A percentile compares a stretch with the other conserved stretches of the same genome.
These are phyloP conservation scores for Talpa occidentalis DNA, from an alignment of 2,113 vertebrate genomes.

Conservation along the genomic window DNA sequence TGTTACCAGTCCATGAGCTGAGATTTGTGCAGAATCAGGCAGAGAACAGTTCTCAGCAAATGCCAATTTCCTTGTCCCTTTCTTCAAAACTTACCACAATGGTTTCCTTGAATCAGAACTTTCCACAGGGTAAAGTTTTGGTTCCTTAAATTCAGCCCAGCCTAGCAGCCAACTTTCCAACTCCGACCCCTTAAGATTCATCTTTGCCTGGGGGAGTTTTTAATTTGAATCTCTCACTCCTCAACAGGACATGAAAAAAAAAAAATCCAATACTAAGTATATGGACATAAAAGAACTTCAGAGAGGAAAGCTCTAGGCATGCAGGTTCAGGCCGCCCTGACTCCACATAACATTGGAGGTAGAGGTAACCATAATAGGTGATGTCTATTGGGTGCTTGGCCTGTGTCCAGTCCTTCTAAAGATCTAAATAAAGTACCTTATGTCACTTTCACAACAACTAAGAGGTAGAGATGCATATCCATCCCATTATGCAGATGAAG, in stretches of 20 bases:
- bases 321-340: neutral
- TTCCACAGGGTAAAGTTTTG: neutral
- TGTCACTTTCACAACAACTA: neutral
- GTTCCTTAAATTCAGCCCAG: neutral
- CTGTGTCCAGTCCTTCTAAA: neutral
- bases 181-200: neutral
- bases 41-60: neutral
- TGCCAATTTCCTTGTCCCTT: neutral
- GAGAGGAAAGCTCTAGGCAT: neutral
- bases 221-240: neutral
- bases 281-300: neutral
- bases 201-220: neutral
- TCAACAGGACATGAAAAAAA: neutral
- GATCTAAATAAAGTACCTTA: neutral
- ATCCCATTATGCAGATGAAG: neutral
- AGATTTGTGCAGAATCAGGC: neutral
- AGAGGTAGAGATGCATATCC: neutral
- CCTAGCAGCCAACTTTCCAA: neutral
- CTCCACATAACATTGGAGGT: accelerated
- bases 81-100: neutral
- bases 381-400: neutral
- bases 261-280: neutral
- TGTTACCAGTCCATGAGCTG: neutral
- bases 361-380: neutral
- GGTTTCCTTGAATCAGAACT: neutral